Evolutionary conservation across 2,797 vertebrate species (phyloP), one percentile per base, ranked within the genome.

Genomic region (Enteromius fasciolatus): DNA sequence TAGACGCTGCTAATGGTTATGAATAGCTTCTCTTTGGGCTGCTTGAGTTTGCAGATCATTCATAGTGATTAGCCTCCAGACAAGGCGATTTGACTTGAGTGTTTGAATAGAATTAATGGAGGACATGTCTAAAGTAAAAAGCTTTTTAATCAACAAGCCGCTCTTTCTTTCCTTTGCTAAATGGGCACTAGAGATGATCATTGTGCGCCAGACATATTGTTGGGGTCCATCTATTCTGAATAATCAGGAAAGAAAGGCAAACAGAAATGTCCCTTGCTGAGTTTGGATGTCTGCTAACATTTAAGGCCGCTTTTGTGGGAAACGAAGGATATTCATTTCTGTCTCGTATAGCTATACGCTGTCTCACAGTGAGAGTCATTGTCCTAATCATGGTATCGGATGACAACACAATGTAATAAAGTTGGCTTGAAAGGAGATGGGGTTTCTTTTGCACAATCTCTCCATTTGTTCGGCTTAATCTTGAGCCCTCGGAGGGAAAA

Each of bases 371-470:
- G 83, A 81, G 75, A 83, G 83, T 68, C 81, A 84, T 88, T 89
- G 88, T 89, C 23, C 81, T 66, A 69, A 86, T 83, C 78, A 84
- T 86, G 73, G 83, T 85, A 87, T 90, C 84, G 57, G 59, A 39
- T 89, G 80, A 85, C 87, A 63, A 67, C 79, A 87, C 79, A 85
- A 87, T 82, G 78, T 80, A 86, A 89, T 86, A 86, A 86, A 85
- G 68, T 76, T 84, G 57, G 86, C 85, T 85, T 85, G 83, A 86
- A 86, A 89, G 86, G 77, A 84, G 87, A 89, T 88, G 83, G 73
- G 61, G 67, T 88, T 90, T 80, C 87, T 46, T 36, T 20, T 64
- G 81, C 52, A 85, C 76, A 88, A 88, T 80, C 77, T 75, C 67
- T 54, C 66, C 73, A 59, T 83, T 89, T 89, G 87, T 87, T 78